phyloP scores from a whole-genome alignment of 2,888 invertebrate species.

The Trisateles emortualis region DNA sequence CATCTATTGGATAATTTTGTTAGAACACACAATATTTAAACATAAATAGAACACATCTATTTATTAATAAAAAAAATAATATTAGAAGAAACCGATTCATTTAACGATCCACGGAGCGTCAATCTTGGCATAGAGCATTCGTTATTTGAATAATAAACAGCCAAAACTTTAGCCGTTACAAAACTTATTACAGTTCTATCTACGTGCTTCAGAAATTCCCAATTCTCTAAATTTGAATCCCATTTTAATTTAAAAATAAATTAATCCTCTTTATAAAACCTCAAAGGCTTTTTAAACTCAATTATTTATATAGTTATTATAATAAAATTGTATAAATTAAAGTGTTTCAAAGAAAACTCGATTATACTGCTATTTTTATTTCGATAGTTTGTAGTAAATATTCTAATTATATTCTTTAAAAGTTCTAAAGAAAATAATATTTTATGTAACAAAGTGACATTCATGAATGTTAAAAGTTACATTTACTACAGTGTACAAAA shows the following conservation, averaged over 20 bases:
- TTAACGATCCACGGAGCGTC: not conserved
- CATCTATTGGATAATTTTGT: too few relatives aligned
- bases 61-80: not conserved
- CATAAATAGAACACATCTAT: not conserved
- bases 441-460: not conserved
- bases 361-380: conserved; percentile 1
- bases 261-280: conserved; percentile 43
- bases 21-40: not conserved
- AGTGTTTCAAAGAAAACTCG: not conserved
- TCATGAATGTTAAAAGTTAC: not conserved
- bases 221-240: conserved; percentile 23
- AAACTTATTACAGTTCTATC: conserved; percentile 47
- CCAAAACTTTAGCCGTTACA: conserved; percentile 15
- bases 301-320: conserved; percentile 33
- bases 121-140: conserved; percentile 4
- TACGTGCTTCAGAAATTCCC: conserved; percentile 33
- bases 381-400: not conserved
- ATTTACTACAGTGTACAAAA: not conserved
- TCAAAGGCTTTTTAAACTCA: conserved; percentile 30
- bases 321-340: conserved; percentile 6
- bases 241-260: conserved; percentile 53
- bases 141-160: conserved; percentile 41
- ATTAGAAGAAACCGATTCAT: not conserved
- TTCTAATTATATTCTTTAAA: not conserved
- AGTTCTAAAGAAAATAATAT: too few relatives aligned